A percentile compares a stretch with the other conserved stretches of the same genome.
These are phyloP conservation scores for Clupea harengus DNA, from an alignment of 2,113 vertebrate species.

Conservation along the genomic window DNA sequence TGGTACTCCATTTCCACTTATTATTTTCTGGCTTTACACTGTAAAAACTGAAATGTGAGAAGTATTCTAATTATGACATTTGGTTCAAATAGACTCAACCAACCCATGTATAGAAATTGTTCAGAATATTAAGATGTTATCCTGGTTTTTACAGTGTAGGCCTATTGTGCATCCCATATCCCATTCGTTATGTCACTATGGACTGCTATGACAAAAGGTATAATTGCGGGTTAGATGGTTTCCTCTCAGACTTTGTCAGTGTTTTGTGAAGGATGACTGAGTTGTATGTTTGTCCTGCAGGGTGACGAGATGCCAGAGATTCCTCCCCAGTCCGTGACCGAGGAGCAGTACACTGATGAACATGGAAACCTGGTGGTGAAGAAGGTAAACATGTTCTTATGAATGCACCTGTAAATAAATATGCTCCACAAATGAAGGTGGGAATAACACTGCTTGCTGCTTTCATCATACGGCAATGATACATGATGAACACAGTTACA, in stretches of 20 bases:
- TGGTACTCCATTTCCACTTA: neutral
- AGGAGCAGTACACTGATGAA: conserved; percentile 90
- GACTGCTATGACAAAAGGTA: neutral
- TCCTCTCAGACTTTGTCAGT: neutral
- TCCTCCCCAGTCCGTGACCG: conserved; percentile 83
- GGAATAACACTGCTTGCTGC: neutral
- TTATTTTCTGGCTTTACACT: neutral
- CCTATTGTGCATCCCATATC: neutral
- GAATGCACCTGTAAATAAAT: neutral
- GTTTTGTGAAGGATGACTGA: neutral
- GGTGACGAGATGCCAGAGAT: conserved; percentile 86
- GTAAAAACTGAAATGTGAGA: neutral
- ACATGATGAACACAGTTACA: too few relatives aligned
- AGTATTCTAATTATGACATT: too few relatives aligned
- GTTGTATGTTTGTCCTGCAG: conserved; percentile 60
- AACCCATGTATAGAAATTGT: neutral
- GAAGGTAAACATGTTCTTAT: conserved; percentile 76
- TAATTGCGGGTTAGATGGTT: neutral
- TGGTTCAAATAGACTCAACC: neutral
- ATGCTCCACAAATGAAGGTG: neutral
- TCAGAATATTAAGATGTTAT: neutral
- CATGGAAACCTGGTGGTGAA: conserved; percentile 88
- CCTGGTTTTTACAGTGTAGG: neutral
- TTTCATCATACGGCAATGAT: too few relatives aligned
- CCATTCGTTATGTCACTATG: neutral